phyloP scores from a whole-genome alignment of 2,113 vertebrate genomes.

The Ancistrus triradiatus region DNA sequence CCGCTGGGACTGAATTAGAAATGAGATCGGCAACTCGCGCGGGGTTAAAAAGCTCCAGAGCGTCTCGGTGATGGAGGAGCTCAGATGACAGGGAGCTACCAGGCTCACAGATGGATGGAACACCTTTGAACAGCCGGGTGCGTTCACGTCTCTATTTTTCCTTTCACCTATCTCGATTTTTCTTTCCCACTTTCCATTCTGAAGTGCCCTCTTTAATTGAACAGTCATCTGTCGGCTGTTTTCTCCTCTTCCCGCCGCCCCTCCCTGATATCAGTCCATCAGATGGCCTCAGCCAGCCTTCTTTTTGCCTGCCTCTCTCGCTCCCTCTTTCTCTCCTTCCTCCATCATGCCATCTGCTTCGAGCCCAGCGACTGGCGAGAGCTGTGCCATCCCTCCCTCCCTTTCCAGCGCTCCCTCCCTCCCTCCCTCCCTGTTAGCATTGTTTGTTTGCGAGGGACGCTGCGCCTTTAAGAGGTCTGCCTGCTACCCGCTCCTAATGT shows the following conservation, averaged over 20 bases:
- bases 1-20: conserved; percentile 67
- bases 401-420: conserved; percentile 15
- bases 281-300: conserved; percentile 44
- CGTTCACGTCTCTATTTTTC: conserved; percentile 32
- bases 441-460: conserved; percentile 58
- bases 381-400: conserved; percentile 39
- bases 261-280: conserved; percentile 51
- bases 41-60: conserved; percentile 60
- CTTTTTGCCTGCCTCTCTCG: conserved; percentile 20
- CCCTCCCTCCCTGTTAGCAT: conserved; percentile 36
- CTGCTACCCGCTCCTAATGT: conserved; percentile 76
- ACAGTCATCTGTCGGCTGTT: conserved; percentile 61
- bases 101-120: conserved; percentile 67
- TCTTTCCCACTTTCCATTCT: conserved; percentile 47
- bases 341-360: conserved; percentile 53
- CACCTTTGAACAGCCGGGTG: no score
- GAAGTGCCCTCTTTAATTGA: conserved; percentile 63
- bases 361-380: conserved; percentile 44
- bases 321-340: conserved; percentile 31
- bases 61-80: conserved; percentile 60
- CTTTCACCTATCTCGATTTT: conserved; percentile 28
- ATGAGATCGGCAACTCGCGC: conserved; percentile 60
- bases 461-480: conserved; percentile 76
- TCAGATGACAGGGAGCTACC: conserved; percentile 66
- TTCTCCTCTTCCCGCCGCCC: conserved; percentile 42